Conservation (phyloP, 1,140 invertebrate genomes). For the Protaetia brevitarsis region DNA sequence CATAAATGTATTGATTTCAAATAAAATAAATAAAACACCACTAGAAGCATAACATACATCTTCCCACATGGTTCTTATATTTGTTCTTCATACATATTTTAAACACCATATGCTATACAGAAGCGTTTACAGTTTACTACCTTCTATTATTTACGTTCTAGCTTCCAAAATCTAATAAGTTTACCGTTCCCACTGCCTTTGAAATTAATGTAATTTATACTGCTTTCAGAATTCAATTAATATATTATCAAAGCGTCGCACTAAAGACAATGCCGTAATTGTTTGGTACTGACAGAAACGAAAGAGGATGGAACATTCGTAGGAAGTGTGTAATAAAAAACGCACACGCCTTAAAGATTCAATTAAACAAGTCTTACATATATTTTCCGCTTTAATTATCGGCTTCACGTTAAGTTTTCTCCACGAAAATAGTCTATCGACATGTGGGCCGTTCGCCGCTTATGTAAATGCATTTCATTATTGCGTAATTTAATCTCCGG, state of each 20-base stretch:
- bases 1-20: no score
- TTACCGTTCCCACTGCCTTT: not conserved
- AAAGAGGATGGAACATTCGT: not conserved
- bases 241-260: not conserved
- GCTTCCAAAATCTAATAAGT: not conserved
- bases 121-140: not conserved
- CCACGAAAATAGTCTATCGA: not conserved
- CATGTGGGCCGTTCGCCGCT: not conserved
- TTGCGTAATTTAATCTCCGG: constrained; percentile 3
- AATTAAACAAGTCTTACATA: not conserved
- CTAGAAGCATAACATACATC: no score
- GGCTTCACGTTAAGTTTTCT: not conserved
- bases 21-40: no score
- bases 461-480: constrained; percentile 6
- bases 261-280: not conserved
- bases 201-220: not conserved
- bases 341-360: not conserved
- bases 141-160: not conserved
- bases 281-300: not conserved
- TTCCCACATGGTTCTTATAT: no score
- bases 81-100: no score
- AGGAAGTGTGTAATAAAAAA: constrained; percentile 9
- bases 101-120: not conserved
- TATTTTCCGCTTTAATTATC: constrained; percentile 6
- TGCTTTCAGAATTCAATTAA: not conserved